phyloP scores from a whole-genome alignment of 2,888 invertebrate species.

The Lasioglossum zephyrum region DNA sequence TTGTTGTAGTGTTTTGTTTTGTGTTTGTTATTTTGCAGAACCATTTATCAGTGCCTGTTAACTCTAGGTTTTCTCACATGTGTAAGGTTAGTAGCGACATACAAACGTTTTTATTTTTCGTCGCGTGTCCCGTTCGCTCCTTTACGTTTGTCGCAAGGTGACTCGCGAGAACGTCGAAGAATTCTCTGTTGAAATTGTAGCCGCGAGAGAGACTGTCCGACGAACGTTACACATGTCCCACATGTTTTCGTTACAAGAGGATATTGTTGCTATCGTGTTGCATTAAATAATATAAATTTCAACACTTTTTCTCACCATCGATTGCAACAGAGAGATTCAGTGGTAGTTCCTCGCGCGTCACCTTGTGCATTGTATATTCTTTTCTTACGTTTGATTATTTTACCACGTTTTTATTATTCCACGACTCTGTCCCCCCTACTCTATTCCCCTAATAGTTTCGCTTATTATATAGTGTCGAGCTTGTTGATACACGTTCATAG shows the following conservation, averaged over 20 bases:
- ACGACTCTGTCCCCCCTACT: background rate
- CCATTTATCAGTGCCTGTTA: constrained; percentile 94
- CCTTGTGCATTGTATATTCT: background rate
- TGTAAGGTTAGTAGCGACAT: constrained; percentile 88
- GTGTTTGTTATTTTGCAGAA: constrained; percentile 90
- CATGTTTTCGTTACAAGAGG: background rate
- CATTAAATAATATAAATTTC: background rate
- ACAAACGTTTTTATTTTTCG: constrained; percentile 47
- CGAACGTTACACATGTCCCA: background rate
- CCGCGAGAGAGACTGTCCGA: background rate
- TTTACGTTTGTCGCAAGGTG: background rate
- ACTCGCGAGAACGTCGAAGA: background rate
- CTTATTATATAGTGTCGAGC: constrained; percentile 56
- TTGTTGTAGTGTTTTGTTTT: constrained; percentile 86
- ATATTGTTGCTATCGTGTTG: background rate
- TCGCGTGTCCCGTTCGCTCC: constrained; percentile 8
- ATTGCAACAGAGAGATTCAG: background rate
- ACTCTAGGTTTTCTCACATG: constrained; percentile 93
- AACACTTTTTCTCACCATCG: background rate
- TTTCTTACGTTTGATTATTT: background rate
- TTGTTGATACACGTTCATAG: constrained; percentile 40
- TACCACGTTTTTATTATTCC: background rate
- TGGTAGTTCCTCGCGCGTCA: background rate
- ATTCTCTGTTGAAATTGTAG: background rate
- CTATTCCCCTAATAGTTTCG: constrained; percentile 49